Percentiles rank a stretch among this genome's conserved stretches.
These are phyloP conservation scores for Laspeyria flexula DNA, from an alignment of 2,888 invertebrate species.

Conservation along the genomic window DNA sequence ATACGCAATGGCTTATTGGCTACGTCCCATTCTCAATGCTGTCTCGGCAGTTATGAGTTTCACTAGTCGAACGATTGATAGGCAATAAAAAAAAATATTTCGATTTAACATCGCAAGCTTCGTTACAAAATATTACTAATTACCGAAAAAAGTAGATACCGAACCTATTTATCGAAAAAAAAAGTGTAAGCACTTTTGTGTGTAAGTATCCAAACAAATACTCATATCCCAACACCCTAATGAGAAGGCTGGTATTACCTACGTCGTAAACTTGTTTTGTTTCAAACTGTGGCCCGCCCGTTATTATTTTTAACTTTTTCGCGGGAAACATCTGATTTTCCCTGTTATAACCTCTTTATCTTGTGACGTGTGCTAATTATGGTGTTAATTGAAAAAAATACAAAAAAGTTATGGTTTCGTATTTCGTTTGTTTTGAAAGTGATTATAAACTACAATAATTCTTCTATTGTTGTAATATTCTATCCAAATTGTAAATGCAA, in stretches of 20 bases:
- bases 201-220: slow-evolving; percentile 31
- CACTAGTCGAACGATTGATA: no score
- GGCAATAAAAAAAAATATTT: no score
- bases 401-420: not conserved
- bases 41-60: no score
- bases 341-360: slow-evolving; percentile 17
- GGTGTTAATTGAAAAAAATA: not conserved
- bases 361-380: slow-evolving; percentile 31
- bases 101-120: no score
- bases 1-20: no score
- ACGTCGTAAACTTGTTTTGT: slow-evolving; percentile 48
- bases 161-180: no score
- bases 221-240: slow-evolving; percentile 44
- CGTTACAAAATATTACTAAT: no score
- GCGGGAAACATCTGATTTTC: slow-evolving; percentile 18
- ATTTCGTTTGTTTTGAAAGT: not conserved
- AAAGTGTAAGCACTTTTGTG: slow-evolving; percentile 20
- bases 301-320: slow-evolving; percentile 48
- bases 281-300: slow-evolving; percentile 40
- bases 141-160: no score
- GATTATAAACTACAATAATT: no score
- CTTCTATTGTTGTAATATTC: no score
- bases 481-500: no score
- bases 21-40: no score
- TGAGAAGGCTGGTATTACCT: slow-evolving; percentile 53